phyloP scores from a whole-genome alignment of 2,888 invertebrate genomes.

The Corbicula japonica region DNA sequence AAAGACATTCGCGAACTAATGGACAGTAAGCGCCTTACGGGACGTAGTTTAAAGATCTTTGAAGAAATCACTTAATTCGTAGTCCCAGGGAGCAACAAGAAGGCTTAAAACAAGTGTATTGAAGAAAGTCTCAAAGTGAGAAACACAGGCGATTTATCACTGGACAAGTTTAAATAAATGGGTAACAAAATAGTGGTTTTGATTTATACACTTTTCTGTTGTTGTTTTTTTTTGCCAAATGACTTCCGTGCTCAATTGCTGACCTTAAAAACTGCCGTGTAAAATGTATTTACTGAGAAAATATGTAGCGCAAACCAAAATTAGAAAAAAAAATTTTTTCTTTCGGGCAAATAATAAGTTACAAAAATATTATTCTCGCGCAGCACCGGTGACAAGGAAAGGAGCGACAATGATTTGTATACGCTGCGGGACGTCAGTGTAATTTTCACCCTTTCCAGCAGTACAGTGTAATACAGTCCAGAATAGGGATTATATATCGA shows the following conservation, averaged over 20 bases:
- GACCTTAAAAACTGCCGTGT: not conserved
- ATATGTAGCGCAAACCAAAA: not conserved
- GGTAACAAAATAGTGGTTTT: constrained; percentile 1
- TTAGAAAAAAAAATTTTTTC: too few relatives aligned
- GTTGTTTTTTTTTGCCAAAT: not conserved
- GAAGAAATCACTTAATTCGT: constrained; percentile 42
- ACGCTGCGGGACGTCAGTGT: not conserved
- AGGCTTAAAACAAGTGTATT: not conserved
- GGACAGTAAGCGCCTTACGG: constrained; percentile 39
- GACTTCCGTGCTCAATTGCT: not conserved
- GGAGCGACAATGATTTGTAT: constrained; percentile 1
- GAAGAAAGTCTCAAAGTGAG: constrained; percentile 2
- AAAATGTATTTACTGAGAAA: not conserved
- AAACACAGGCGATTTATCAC: not conserved
- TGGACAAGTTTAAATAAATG: too few relatives aligned
- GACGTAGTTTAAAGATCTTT: constrained; percentile 24
- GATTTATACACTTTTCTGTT: not conserved
- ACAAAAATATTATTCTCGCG: not conserved
- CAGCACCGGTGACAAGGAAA: not conserved
- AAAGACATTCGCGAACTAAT: constrained; percentile 19
- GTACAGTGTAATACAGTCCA: too few relatives aligned
- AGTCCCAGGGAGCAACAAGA: not conserved
- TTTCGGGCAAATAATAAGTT: too few relatives aligned
- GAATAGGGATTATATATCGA: not conserved
- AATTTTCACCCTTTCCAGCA: too few relatives aligned